Evolutionary conservation across 2,888 invertebrate genomes (phyloP), one percentile per base, ranked within the genome.

Genomic region (Magallana nippona): DNA sequence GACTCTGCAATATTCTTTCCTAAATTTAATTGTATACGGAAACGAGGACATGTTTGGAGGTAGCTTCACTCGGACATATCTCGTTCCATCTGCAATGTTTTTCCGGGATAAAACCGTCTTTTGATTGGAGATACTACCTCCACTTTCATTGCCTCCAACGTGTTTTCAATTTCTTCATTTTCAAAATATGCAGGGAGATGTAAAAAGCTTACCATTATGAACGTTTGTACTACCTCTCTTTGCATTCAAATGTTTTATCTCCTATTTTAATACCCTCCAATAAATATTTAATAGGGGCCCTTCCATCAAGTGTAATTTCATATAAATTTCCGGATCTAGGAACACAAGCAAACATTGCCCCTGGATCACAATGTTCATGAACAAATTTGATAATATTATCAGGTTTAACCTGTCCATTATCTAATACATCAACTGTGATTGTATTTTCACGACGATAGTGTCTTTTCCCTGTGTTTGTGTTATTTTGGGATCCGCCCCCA

Each of bases 401-500:
- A n/a, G 60, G 60, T 60, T 60, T 60, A 60, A 60, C 10, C 60
- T 60, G 60, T 10, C 60, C 60, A 60, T 27, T 27, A 27, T 60
- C 44, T 44, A 44, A 44, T 5, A 44, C 44, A 44, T 44, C 5
- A 44, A 44, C 44, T 8, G 44, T 44, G 5, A 44, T 8, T 44
- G 44, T 44, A 8, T 63, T 63, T 63, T 63, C 22, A 22, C 27
- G 63, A 13, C 63, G 22, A 11, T 63, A 63, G 2, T 22, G 11
- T 63, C 22, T 19, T 0, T 19, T 10, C 11, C 1, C 11, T 13
- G 27, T 63, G 63, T 63, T 44, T 44, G 44, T 5, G 19, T 63
- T 63, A 13, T 63, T 63, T 63, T 63, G 63, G 11, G 63, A 63
- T 63, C 63, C 63, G 22, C 63, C 22, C 63, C 10, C 63, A 63